Evolutionary conservation across 2,797 vertebrate genomes (phyloP).

Genomic region (Typhlichthys eigenmanni): DNA sequence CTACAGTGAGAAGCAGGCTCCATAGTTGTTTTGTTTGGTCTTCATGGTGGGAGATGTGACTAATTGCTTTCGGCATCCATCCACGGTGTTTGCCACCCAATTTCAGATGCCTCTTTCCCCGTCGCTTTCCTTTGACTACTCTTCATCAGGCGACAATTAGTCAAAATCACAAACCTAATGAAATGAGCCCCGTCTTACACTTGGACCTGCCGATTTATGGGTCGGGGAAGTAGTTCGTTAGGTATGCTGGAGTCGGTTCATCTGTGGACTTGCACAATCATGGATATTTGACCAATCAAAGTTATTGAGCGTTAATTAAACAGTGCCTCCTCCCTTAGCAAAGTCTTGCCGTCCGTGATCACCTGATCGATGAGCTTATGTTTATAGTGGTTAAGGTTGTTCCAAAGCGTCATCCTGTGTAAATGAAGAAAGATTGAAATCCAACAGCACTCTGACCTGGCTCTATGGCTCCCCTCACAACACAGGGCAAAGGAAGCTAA

Average conservation of each 20-base stretch:
- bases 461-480: constrained; percentile 31
- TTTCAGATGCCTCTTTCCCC: not conserved
- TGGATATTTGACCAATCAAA: constrained; percentile 22
- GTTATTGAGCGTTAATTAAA: constrained; percentile 38
- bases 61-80: constrained; percentile 26
- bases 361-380: constrained; percentile 28
- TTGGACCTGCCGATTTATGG: not conserved
- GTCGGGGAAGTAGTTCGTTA: not conserved
- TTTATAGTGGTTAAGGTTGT: constrained; percentile 44
- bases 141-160: constrained; percentile 9
- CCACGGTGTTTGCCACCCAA: constrained; percentile 3
- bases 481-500: constrained; percentile 8
- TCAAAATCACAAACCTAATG: not conserved
- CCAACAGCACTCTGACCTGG: constrained; percentile 36
- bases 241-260: not conserved
- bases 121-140: not conserved
- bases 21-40: constrained; percentile 24
- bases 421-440: constrained; percentile 47
- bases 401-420: constrained; percentile 25
- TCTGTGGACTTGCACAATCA: constrained; percentile 4
- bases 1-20: constrained; percentile 23
- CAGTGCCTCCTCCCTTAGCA: constrained; percentile 6
- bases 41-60: constrained; percentile 33
- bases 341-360: constrained; percentile 25
- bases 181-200: not conserved